Evolutionary conservation across 2,113 vertebrate genomes (phyloP), one percentile per base, ranked within the genome.

Genomic region (Tringa solitaria): DNA sequence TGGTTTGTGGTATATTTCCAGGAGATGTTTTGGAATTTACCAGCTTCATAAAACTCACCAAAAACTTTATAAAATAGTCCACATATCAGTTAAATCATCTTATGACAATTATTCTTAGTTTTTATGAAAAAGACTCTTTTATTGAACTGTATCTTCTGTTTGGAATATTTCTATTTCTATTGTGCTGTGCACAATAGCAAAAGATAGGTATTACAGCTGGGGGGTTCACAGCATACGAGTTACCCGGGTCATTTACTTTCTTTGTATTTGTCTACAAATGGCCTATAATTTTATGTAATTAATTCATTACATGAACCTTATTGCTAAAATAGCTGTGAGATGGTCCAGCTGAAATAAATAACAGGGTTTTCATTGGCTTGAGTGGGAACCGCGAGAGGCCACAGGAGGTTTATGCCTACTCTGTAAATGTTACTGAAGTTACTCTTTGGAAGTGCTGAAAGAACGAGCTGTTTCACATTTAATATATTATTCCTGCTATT

Each of bases 161-260:
- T 91, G 54, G n/a, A 93, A 11, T 83, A 90, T 90, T 88, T 77
- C 37, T 93, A 82, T n/a, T n/a, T n/a, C n/a, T n/a, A n/a, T n/a
- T n/a, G n/a, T n/a, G 85, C n/a, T 41, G 45, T 53, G 35, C 41
- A 77, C 24, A 59, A 39, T 20, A 88, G 51, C 50, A 75, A 69
- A 85, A 76, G 32, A 27, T 30, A 85, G 87, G 35, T 63, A 75
- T 64, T 84, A 64, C 60, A 92, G 72, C 60, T 77, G 70, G 77
- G 30, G 83, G 35, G 79, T 41, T 93, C 53, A 56, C 64, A 94
- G 53, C 45, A 78, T 86, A 26, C 84, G 56, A 90, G 90, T 92
- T 94, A 92, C 72, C 73, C 83, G 81, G 86, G 75, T 92, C 90
- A 89, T 92, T 87, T 93, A 50, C 93, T 88, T 94, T 87, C 73